Conservation (phyloP, 1,140 invertebrate genomes). For the Idris sp. region DNA sequence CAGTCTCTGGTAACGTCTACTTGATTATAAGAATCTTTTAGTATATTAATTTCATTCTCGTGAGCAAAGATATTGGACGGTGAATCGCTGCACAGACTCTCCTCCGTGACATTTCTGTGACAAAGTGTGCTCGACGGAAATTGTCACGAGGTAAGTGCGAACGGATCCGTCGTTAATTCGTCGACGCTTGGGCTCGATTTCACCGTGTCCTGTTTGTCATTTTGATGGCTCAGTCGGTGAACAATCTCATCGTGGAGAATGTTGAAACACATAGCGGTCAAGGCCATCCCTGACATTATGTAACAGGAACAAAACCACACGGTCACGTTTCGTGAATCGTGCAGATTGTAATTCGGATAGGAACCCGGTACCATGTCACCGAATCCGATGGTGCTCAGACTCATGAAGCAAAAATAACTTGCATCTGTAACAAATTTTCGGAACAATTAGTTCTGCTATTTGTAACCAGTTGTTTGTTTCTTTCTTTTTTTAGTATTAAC, state of each 20-base stretch:
- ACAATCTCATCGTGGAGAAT: constrained; percentile 96
- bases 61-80: constrained; percentile 80
- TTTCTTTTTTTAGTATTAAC: too few species aligned
- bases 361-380: constrained; percentile 92
- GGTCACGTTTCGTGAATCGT: constrained; percentile 82
- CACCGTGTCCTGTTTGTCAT: constrained; percentile 76
- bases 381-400: constrained; percentile 94
- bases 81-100: constrained; percentile 80
- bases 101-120: constrained; percentile 83
- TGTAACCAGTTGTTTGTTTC: too few species aligned
- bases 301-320: constrained; percentile 96
- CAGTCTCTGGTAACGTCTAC: constrained; percentile 76
- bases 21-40: constrained; percentile 76
- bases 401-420: constrained; percentile 97
- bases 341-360: constrained; percentile 80
- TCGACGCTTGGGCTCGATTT: constrained; percentile 79
- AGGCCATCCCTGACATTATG: constrained; percentile 95
- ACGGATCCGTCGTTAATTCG: constrained; percentile 78
- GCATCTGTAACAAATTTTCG: constrained; percentile 82
- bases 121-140: constrained; percentile 81
- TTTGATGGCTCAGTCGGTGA: constrained; percentile 84
- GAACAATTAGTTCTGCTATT: too few species aligned
- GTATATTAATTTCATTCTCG: constrained; percentile 76
- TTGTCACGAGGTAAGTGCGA: constrained; percentile 83
- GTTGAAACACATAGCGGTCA: constrained; percentile 99